Conservation (phyloP, 2,113 vertebrate species). For the Laticauda laticaudata region DNA sequence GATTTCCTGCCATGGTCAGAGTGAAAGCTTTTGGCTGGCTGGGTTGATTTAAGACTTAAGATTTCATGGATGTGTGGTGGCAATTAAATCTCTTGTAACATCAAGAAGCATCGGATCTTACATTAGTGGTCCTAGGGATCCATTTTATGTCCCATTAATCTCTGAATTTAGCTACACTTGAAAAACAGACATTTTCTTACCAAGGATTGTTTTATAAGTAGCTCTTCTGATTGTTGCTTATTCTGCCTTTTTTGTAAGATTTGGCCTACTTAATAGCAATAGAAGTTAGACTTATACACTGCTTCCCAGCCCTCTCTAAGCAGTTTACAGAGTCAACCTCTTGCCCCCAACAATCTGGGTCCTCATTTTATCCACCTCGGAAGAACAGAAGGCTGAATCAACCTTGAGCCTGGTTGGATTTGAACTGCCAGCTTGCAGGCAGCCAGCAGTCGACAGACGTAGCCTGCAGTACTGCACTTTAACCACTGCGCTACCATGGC, state of each 20-base stretch:
- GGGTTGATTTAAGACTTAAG: not conserved
- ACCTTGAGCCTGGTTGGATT: no score
- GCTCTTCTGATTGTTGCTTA: not conserved
- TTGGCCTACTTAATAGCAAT: not conserved
- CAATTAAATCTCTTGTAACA: not conserved
- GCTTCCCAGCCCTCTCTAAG: no score
- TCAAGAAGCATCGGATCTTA: not conserved
- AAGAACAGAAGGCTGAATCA: no score
- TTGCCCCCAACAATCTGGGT: no score
- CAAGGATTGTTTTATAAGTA: not conserved
- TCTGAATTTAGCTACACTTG: not conserved
- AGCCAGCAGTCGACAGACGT: no score
- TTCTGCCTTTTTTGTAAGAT: not conserved
- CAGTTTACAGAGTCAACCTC: no score
- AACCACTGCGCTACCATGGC: no score
- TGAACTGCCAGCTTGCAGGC: no score
- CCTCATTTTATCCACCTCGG: no score
- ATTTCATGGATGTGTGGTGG: not conserved
- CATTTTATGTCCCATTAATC: not conserved
- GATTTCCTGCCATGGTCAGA: slow-evolving; percentile 57
- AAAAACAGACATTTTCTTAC: not conserved
- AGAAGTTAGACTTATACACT: no score
- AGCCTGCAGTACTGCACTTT: no score
- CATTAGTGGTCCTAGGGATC: not conserved
- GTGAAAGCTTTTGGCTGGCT: not conserved